Evolutionary conservation across 2,113 vertebrate genomes (phyloP).

Genomic region (Egretta garzetta): DNA sequence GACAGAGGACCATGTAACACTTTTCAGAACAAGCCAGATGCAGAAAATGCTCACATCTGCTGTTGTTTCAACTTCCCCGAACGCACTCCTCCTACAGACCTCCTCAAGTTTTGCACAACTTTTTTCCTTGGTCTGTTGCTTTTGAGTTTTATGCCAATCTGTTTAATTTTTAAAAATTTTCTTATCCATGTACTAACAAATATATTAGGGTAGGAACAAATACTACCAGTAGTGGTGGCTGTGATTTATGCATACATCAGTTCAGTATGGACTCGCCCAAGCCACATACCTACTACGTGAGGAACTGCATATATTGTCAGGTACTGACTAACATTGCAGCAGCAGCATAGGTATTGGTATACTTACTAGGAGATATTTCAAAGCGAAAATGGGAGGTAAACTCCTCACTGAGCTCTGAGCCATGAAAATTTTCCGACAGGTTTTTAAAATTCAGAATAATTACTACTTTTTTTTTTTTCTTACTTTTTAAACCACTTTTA

Average conservation of each 20-base stretch:
- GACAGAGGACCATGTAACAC: background rate
- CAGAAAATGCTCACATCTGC: background rate
- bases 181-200: background rate
- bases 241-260: background rate
- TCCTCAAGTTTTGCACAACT: background rate
- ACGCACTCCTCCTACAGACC: background rate
- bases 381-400: background rate
- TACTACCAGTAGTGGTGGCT: background rate
- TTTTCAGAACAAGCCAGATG: background rate
- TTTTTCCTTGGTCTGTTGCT: background rate
- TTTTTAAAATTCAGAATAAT: background rate
- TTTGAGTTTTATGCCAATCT: background rate
- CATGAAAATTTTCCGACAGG: background rate
- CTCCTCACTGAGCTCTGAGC: background rate
- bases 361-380: background rate
- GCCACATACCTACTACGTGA: background rate
- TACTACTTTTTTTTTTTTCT: background rate
- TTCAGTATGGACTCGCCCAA: background rate
- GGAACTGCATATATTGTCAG: background rate
- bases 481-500: background rate
- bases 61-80: background rate
- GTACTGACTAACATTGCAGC: background rate
- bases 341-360: background rate
- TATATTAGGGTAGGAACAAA: background rate
- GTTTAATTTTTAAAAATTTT: background rate